Evolutionary conservation across 2,113 vertebrate genomes (phyloP), one percentile per base, ranked within the genome.

Genomic region (Machaerirhynchus nigripectus): DNA sequence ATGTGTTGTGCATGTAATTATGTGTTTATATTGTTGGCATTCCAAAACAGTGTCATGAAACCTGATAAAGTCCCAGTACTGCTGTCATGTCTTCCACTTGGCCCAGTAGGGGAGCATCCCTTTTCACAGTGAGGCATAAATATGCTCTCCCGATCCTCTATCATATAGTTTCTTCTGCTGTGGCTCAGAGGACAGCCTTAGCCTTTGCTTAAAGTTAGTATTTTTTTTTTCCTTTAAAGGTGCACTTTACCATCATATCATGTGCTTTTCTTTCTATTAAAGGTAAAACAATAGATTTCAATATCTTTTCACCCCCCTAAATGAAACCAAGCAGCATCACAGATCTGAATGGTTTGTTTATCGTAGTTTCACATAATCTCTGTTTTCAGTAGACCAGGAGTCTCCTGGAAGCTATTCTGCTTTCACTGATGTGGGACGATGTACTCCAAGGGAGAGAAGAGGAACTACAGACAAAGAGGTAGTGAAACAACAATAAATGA

Each of bases 391-490:
- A 99, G 99, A 99, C 97, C 99, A 98, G 60, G 99, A 99, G 89
- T 98, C 98, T 87, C 98, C 98, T 87, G 98, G 98, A 97, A 98
- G 97, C 93, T 99, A 98, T 91, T 98, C 98, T 74, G 92, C 97
- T 89, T 98, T 98, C 87, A 96, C 98, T 93, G 99, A 99, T 74
- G 91, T 98, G 93, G 98, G 98, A 86, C 98, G 97, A 90, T 98
- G 98, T 89, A 92, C 97, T 56, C 97, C 98, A 77, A 98, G 98
- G 96, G 98, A 98, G 81, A 98, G 98, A 98, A 99, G 98, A 98
- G 98, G 97, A 89, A 97, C 98, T 91, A 97, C 98, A 39, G 99
- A 99, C 71, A 99, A 98, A 99, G 99, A 99, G 99, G 99, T 99
- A 99, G 77, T 44, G 56, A 85, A 90, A 89, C 37, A 69, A 42